phyloP scores from a whole-genome alignment of 2,888 invertebrate species.

The Chrysodeixis includens region DNA sequence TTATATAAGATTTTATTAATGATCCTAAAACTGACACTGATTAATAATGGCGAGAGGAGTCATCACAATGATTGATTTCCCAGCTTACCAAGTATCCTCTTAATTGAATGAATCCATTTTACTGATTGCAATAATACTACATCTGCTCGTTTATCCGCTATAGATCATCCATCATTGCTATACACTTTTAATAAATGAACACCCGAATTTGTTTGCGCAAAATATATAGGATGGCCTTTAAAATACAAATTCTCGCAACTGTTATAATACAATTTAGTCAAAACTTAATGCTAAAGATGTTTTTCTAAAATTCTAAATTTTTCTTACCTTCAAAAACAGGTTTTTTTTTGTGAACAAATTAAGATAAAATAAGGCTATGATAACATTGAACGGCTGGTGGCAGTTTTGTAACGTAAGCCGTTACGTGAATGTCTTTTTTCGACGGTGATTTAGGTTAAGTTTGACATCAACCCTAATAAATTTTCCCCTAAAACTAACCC shows the following conservation, averaged over 20 bases:
- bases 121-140: constrained; percentile 12
- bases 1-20: too few species aligned
- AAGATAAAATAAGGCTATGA: not conserved
- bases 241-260: not conserved
- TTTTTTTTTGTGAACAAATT: not conserved
- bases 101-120: constrained; percentile 20
- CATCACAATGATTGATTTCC: constrained; percentile 11
- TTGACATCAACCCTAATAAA: constrained; percentile 10
- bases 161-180: constrained; percentile 60
- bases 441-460: constrained; percentile 3
- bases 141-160: constrained; percentile 22
- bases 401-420: constrained; percentile 1
- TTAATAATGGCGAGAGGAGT: not conserved
- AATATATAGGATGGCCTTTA: constrained; percentile 30
- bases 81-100: not conserved
- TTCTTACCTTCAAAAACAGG: too few species aligned
- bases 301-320: too few species aligned
- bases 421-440: constrained; percentile 1
- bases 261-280: not conserved
- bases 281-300: too few species aligned
- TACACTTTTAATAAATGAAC: constrained; percentile 62
- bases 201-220: constrained; percentile 60
- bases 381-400: not conserved
- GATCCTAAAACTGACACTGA: not conserved
- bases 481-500: not conserved